These are phyloP conservation scores for Drosophila lowei DNA, from an alignment of 1,140 invertebrate genomes.

Conservation along the genomic window DNA sequence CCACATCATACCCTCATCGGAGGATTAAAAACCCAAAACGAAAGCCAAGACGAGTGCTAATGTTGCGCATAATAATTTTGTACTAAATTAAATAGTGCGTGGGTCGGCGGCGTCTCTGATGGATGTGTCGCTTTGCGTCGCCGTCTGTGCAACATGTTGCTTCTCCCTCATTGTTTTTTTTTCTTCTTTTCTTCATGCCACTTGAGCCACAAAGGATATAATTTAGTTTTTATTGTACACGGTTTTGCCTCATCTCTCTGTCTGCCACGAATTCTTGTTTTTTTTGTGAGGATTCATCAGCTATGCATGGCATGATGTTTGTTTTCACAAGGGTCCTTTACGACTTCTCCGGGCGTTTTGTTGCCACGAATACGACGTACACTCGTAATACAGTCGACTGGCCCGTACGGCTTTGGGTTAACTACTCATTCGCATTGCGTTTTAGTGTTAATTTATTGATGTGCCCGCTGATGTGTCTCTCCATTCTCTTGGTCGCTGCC, in stretches of 20 bases:
- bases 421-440: conserved; percentile 34
- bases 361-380: conserved; percentile 3
- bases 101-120: conserved; percentile 46
- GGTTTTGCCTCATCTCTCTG: conserved; percentile 37
- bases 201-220: conserved; percentile 78
- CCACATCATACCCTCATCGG: conserved; percentile 11
- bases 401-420: conserved; percentile 9
- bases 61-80: conserved; percentile 81
- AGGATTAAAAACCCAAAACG: conserved; percentile 6
- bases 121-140: conserved; percentile 31
- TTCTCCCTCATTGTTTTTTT: conserved; percentile 27
- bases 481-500: neutral
- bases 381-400: neutral
- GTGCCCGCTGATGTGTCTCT: conserved; percentile 34
- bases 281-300: conserved; percentile 56
- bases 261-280: conserved; percentile 22
- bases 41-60: conserved; percentile 60
- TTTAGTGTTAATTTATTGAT: conserved; percentile 66
- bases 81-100: conserved; percentile 81
- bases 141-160: conserved; percentile 65
- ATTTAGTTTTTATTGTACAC: conserved; percentile 77
- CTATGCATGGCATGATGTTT: conserved; percentile 74
- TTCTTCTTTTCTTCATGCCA: conserved; percentile 47
- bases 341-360: conserved; percentile 31
- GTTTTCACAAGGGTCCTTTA: conserved; percentile 60